A percentile compares a stretch with the other conserved stretches of the same genome.
phyloP scores from a whole-genome alignment of 1,140 invertebrate species.

The Piezodorus guildinii region DNA sequence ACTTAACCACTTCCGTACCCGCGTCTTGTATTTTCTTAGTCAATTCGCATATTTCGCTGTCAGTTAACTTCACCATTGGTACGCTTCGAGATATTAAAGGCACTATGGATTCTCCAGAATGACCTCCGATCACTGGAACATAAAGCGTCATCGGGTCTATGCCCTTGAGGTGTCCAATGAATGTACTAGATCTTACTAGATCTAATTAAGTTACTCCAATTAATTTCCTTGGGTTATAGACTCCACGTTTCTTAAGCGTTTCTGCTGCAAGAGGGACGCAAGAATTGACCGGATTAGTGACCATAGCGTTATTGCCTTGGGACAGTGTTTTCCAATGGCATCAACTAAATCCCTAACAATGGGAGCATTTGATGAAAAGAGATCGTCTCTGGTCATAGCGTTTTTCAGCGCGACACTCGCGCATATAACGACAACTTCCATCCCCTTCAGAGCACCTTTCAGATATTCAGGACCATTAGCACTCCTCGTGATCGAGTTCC shows the following conservation, averaged over 20 bases:
- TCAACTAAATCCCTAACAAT: conserved; percentile 83
- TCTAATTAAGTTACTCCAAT: conserved; percentile 96
- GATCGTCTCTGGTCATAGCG: conserved; percentile 88
- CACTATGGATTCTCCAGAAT: conserved; percentile 95
- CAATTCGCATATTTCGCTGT: conserved; percentile 60
- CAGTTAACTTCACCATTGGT: conserved; percentile 59
- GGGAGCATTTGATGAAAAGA: conserved; percentile 97
- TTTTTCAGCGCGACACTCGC: conserved; percentile 97
- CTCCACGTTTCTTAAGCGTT: conserved; percentile 79
- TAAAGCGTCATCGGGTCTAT: conserved; percentile 50
- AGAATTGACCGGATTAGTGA: conserved; percentile 96
- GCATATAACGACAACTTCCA: conserved; percentile 88
- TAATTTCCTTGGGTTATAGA: conserved; percentile 80
- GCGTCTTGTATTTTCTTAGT: conserved; percentile 89
- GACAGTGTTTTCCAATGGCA: conserved; percentile 71
- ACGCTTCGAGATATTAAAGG: conserved; percentile 85
- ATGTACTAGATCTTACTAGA: conserved; percentile 87
- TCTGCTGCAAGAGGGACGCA: conserved; percentile 96
- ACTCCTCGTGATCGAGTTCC: conserved; percentile 68
- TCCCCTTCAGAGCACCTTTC: conserved; percentile 46
- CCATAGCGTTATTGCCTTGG: conserved; percentile 87
- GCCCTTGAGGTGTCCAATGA: conserved; percentile 49
- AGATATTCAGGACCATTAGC: conserved; percentile 63
- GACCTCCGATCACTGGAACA: conserved; percentile 95
- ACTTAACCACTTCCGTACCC: conserved; percentile 97